Evolutionary conservation across 2,113 vertebrate genomes (phyloP), one percentile per base, ranked within the genome.

Genomic region (Seriola aureovittata): DNA sequence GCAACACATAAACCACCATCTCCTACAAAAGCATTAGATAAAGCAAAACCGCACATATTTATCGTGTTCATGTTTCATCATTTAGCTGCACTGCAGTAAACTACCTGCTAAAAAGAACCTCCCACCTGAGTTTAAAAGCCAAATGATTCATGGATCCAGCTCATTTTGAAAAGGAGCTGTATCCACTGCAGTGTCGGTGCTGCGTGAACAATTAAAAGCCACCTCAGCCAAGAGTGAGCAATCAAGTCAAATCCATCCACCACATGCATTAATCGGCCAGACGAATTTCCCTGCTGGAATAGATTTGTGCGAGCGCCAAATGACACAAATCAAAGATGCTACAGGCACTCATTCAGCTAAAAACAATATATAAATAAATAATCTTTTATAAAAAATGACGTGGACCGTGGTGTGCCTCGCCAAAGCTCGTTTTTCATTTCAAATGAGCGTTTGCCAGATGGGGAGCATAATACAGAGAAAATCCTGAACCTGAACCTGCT

Each of bases 401-500:
- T 68, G 42, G 17, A 72, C 44, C 11, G 11, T 21, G 13, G 36
- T 42, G 34, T 71, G n/a, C 59, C 21, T 44, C 7, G 76, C 81
- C 84, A 81, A 42, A 58, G 38, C 72, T 50, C 34, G 1, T 81
- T 66, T 82, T 60, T 80, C 52, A 75, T 73, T 80, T 54, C 3
- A 58, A 82, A 50, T 21, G 50, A 81, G 54, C 1, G 66, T 86
- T 79, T 75, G 71, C 81, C 89, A 90, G 86, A 85, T 84, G 66
- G 65, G 64, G 71, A 74, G 44, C 70, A 76, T 75, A 77, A 74
- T 75, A 80, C 71, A 34, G 13, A 34, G 11, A 75, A 90, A 90
- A 90, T 81, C 82, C 85, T 82, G 80, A 86, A 82, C 36, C 86
- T 74, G 88, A 67, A 84, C 73, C 63, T 11, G 70, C 14, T 89